These are phyloP conservation scores for Frankliniella intonsa DNA, from an alignment of 2,888 invertebrate genomes.

Conservation along the genomic window DNA sequence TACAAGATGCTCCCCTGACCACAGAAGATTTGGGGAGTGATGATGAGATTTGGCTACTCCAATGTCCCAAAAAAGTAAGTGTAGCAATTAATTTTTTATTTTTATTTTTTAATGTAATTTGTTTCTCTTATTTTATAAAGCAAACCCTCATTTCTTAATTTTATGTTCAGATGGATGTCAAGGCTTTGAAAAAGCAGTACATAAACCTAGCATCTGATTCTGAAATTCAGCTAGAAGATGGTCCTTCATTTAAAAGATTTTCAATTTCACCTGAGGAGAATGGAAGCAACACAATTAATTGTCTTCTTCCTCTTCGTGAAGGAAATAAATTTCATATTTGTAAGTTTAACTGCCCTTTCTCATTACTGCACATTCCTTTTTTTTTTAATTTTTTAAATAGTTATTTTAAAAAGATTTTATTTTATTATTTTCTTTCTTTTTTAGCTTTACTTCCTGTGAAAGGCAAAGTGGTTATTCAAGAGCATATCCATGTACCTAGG, in stretches of 20 bases:
- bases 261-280: background rate
- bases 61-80: background rate
- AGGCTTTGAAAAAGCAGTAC: background rate
- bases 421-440: background rate
- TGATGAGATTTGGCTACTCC: constrained; percentile 4
- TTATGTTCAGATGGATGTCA: background rate
- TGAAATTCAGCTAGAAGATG: background rate
- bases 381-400: background rate
- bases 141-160: background rate
- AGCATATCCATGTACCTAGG: constrained; percentile 1
- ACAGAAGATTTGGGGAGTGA: background rate
- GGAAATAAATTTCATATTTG: background rate
- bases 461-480: background rate
- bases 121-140: background rate
- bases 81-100: background rate
- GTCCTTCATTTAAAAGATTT: background rate
- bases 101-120: background rate
- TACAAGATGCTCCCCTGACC: background rate
- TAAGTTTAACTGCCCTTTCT: background rate
- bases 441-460: background rate
- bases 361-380: too few species aligned
- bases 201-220: background rate
- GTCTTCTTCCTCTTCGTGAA: background rate
- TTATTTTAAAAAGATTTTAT: background rate
- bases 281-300: background rate